These are phyloP conservation scores for Indicator maculatus DNA, from an alignment of 2,113 vertebrate species.

Conservation along the genomic window DNA sequence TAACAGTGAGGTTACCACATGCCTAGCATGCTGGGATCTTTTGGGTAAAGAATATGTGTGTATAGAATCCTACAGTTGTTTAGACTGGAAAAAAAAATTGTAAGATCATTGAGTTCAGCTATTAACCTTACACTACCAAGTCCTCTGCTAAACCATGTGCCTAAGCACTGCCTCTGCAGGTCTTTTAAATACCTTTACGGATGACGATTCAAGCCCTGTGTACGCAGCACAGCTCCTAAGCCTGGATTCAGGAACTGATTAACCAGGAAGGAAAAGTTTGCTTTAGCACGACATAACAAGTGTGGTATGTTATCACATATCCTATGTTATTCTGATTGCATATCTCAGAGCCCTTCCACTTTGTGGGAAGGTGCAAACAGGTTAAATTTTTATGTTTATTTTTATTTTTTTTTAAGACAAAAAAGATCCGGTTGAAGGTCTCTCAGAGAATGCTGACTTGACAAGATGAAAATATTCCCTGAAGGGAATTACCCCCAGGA, in stretches of 20 bases:
- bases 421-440: neutral
- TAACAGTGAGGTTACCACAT: neutral
- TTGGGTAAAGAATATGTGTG: neutral
- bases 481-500: neutral
- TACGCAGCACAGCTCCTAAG: neutral
- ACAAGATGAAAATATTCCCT: neutral
- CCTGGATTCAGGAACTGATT: neutral
- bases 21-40: neutral
- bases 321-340: neutral
- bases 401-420: neutral
- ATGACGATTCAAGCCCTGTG: too few species aligned
- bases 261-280: neutral
- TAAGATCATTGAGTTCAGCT: too few species aligned
- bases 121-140: too few species aligned
- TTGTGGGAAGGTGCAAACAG: neutral
- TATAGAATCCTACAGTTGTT: too few species aligned
- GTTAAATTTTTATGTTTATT: neutral
- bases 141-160: too few species aligned
- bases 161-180: too few species aligned
- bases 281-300: neutral
- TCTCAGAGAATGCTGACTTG: neutral
- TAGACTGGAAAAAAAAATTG: too few species aligned
- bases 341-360: neutral
- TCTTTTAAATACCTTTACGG: too few species aligned
- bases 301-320: neutral